These are phyloP conservation scores for Sternotherus odoratus DNA, from an alignment of 2,797 vertebrate species.

Conservation along the genomic window DNA sequence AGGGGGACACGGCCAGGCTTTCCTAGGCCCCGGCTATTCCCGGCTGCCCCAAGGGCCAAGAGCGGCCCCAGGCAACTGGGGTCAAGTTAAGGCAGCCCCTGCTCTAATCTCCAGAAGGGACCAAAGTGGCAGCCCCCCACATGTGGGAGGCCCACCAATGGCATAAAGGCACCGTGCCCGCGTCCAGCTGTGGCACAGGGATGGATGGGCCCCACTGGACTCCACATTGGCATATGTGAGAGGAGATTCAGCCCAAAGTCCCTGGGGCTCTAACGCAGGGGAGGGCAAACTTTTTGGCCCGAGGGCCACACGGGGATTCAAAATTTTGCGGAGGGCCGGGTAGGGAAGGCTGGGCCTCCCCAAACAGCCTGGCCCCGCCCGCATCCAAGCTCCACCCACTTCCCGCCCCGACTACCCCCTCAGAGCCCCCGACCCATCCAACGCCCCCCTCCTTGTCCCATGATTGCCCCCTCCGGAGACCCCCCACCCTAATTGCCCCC, in stretches of 20 bases:
- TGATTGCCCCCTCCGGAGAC: no score
- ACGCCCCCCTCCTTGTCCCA: no score
- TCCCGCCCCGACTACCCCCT: no score
- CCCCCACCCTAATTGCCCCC: no score
- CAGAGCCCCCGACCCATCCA: no score
- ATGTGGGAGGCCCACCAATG: neutral
- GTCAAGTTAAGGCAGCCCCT: neutral
- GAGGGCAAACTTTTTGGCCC: no score
- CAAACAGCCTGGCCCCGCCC: no score
- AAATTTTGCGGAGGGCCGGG: no score
- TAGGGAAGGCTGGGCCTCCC: no score
- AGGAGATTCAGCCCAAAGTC: neutral
- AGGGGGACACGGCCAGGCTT: neutral
- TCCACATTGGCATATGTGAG: neutral
- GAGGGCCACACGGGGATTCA: no score
- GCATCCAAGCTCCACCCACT: no score
- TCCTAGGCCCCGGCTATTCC: neutral
- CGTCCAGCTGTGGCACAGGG: neutral
- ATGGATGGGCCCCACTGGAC: neutral
- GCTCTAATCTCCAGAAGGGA: neutral
- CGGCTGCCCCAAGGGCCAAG: neutral
- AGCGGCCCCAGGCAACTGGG: neutral
- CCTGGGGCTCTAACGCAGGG: no score
- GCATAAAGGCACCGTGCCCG: neutral
- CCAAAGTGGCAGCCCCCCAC: neutral